These are phyloP conservation scores for Drosophila neoperkinsi DNA, from an alignment of 2,888 invertebrate species.

Conservation along the genomic window DNA sequence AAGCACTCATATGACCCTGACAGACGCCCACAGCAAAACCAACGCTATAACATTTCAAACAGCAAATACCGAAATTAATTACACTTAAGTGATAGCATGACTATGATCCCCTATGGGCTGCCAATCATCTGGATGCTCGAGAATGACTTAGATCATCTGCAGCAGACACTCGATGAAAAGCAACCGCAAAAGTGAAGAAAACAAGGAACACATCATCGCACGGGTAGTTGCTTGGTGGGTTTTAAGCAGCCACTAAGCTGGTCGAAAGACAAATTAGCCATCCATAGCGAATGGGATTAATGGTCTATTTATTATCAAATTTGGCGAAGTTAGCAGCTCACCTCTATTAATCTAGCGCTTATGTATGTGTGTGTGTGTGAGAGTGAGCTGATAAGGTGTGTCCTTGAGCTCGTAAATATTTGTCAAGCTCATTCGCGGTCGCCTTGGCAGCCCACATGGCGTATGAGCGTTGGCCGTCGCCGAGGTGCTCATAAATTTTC, in stretches of 20 bases:
- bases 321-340: constrained; percentile 51
- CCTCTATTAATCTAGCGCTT: constrained; percentile 43
- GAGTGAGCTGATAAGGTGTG: constrained; percentile 44
- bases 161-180: constrained; percentile 11
- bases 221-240: background rate
- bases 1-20: constrained; percentile 28
- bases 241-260: constrained; percentile 36
- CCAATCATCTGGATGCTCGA: constrained; percentile 18
- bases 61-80: constrained; percentile 29
- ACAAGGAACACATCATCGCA: constrained; percentile 14
- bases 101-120: background rate
- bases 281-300: constrained; percentile 42
- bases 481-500: constrained; percentile 53
- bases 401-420: constrained; percentile 63
- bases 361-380: background rate
- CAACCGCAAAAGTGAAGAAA: constrained; percentile 17
- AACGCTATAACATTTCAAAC: background rate
- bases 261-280: constrained; percentile 44
- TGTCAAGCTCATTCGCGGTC: constrained; percentile 57
- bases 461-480: constrained; percentile 54
- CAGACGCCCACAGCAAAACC: constrained; percentile 10
- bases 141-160: background rate
- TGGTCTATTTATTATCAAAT: constrained; percentile 55
- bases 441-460: constrained; percentile 39
- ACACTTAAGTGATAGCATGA: constrained; percentile 8